Evolutionary conservation across 2,113 vertebrate species (phyloP).

Genomic region (Erythrocebus patas): DNA sequence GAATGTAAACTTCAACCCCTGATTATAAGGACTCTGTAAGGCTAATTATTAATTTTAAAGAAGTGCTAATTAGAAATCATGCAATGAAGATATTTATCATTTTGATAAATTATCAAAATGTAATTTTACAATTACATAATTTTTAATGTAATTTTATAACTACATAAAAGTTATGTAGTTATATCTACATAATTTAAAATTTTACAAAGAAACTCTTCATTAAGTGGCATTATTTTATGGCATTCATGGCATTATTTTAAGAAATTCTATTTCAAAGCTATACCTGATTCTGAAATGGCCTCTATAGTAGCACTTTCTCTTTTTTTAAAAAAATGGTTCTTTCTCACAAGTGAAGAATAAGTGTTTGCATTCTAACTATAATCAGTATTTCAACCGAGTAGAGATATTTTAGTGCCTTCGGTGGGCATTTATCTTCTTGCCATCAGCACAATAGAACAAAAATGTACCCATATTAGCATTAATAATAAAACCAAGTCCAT

Average conservation of each 20-base stretch:
- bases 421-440: conserved; percentile 57
- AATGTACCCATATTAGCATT: conserved; percentile 62
- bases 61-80: not conserved
- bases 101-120: not conserved
- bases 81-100: not conserved
- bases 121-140: too few species aligned
- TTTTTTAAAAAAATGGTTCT: not conserved
- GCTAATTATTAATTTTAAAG: conserved; percentile 11
- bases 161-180: not conserved
- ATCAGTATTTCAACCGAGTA: conserved; percentile 19
- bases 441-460: conserved; percentile 53
- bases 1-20: not conserved
- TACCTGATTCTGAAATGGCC: conserved; percentile 28
- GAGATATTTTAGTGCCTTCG: conserved; percentile 52
- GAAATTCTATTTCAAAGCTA: conserved; percentile 16
- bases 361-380: conserved; percentile 21
- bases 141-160: too few species aligned
- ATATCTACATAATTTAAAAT: not conserved
- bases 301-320: not conserved
- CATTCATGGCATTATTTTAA: not conserved
- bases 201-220: not conserved
- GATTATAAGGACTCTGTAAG: not conserved
- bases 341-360: not conserved
- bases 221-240: not conserved
- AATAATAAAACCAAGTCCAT: conserved; percentile 72